Conservation (phyloP, 2,113 vertebrate species). For the Hippotragus niger region DNA sequence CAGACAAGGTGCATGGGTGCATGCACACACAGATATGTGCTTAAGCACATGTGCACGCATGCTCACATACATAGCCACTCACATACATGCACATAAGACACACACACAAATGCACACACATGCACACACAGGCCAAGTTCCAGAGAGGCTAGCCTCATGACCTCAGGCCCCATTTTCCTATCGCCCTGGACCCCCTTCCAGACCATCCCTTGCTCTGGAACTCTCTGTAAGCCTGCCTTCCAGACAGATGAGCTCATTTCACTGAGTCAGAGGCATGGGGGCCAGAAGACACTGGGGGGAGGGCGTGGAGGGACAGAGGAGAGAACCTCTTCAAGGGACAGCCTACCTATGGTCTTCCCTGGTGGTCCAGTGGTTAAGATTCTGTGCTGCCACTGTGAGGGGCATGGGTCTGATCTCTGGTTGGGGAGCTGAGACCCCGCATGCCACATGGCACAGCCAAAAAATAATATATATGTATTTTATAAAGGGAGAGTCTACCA, state of each 20-base stretch:
- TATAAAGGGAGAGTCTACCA: background rate
- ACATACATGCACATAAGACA: background rate
- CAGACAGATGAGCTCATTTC: background rate
- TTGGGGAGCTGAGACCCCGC: background rate
- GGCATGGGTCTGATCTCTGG: background rate
- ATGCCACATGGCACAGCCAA: background rate
- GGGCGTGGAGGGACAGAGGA: background rate
- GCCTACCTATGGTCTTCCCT: background rate
- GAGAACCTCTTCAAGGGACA: background rate
- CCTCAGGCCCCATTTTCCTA: background rate
- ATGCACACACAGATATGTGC: background rate
- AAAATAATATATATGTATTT: background rate
- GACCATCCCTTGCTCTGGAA: background rate
- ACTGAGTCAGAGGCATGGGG: background rate
- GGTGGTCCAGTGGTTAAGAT: background rate
- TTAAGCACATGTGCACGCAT: rapidly evolving
- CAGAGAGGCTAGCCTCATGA: background rate
- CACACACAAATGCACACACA: background rate
- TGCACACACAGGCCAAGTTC: background rate
- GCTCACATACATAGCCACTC: background rate
- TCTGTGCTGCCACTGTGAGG: background rate
- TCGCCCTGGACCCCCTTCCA: background rate
- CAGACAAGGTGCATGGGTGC: background rate
- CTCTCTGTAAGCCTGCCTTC: background rate
- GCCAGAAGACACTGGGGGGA: background rate